Evolutionary conservation across 2,797 vertebrate genomes (phyloP), one percentile per base, ranked within the genome.

Genomic region (Parambassis ranga): DNA sequence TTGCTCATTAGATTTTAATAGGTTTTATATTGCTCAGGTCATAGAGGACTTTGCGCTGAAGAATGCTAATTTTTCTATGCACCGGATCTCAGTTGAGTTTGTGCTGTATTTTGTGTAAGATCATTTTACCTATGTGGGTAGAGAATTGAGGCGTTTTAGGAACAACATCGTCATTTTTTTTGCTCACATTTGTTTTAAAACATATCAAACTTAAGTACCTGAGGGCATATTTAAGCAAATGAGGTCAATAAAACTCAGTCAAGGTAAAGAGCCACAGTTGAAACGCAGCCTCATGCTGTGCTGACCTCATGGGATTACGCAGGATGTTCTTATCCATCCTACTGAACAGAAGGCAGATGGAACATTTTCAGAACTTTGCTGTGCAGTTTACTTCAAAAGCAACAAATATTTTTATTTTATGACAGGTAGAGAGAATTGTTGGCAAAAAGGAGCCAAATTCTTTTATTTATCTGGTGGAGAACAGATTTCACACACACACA

Each of bases 1-100:
- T 36, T 60, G 66, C 50, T 84, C 59, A 77, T 87, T 85, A 72
- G 38, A 81, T 70, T 76, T 75, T 66, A 80, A 81, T 79, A 42
- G 44, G 30, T 75, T 80, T 74, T 71, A 39, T 82, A 65, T 77
- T 32, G 28, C 37, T 65, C 7, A 4, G 68, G 71, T 83, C 77
- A 61, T 37, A 47, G 43, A 82, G 72, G 77, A 62, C 70, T 62
- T 60, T 22, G 39, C 59, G 39, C 61, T 63, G 71, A 84, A 55
- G 46, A 79, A 72, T 66, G 56, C 31, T 11, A 41, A 48, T 63
- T 37, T 60, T 59, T 42, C 24, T 14, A 24, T 32, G 35, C 23
- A 0, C 43, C 60, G 33, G 39, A 51, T 67, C 77, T 71, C 11
- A 19, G 33, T 43, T 31, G 38, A 71, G 33, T 24, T 58, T 69